Conservation (phyloP, 2,888 invertebrate genomes). For the Lasioglossum malachurum region DNA sequence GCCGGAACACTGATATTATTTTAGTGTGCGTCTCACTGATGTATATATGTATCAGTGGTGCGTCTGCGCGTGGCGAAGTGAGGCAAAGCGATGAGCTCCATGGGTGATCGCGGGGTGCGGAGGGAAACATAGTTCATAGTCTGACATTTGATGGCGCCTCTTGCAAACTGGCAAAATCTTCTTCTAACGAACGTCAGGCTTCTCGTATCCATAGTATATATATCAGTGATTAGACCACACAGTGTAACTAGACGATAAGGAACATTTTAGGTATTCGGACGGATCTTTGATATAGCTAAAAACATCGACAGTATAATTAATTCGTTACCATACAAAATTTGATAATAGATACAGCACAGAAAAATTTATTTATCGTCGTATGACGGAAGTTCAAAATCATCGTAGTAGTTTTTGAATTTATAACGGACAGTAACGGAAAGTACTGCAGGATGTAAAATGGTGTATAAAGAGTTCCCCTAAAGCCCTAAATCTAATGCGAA, state of each 20-base stretch:
- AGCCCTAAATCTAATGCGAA: not conserved
- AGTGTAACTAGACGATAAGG: not conserved
- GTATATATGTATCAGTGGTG: too few relatives aligned
- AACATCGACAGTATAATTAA: not conserved
- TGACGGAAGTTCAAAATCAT: conserved; percentile 9
- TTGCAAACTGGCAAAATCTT: too few relatives aligned
- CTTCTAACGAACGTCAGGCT: too few relatives aligned
- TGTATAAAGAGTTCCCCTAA: conserved; percentile 20
- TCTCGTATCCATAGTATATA: too few relatives aligned
- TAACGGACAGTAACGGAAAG: not conserved
- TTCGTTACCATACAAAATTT: not conserved
- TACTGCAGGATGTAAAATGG: not conserved
- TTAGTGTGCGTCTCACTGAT: too few relatives aligned
- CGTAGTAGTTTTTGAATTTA: not conserved
- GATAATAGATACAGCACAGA: not conserved
- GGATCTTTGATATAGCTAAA: not conserved
- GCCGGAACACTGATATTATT: too few relatives aligned
- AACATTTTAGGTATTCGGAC: not conserved
- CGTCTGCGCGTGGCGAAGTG: too few relatives aligned
- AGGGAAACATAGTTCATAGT: too few relatives aligned
- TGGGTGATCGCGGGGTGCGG: too few relatives aligned
- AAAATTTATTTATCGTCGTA: not conserved
- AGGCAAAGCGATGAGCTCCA: too few relatives aligned
- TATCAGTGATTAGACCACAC: too few relatives aligned
- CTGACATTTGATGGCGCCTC: too few relatives aligned